Evolutionary conservation across 1,140 invertebrate genomes (phyloP), one percentile per base, ranked within the genome.

Genomic region (Sinonovacula constricta): DNA sequence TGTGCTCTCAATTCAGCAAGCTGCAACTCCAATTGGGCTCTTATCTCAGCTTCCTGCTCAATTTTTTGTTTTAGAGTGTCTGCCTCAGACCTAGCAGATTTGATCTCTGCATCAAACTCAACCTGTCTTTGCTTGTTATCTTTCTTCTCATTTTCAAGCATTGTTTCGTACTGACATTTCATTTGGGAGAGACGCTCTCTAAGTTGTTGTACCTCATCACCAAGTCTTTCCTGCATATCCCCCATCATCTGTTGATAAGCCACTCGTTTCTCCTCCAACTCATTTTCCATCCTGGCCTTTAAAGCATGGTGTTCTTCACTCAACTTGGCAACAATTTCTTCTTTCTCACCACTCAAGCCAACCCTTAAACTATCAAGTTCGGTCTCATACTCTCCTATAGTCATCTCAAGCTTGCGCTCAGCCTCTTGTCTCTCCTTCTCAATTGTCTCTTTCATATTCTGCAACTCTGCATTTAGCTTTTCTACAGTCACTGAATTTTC

Each of bases 141-240:
- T 31, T 78, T 45, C 34, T 68, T 49, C n/a, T 68, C 54, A 28
- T 54, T 69, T 69, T 78, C 63, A 49, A 78, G 51, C 14, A 62
- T 45, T 28, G 45, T 76, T n/a, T 76, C 63, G 67, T 76, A 76
- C 53, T 76, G 72, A 31, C 72, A 76, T 34, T 76, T 76, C 60
- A 79, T 63, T 60, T 74, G 57, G 3, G 79, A 75, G 56, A 80
- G 53, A 24, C 63, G 31, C 24, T 71, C 59, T 33, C 51, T 60
- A 3, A 62, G 28, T 24, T 53, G 45, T 33, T 24, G 26, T 0
- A 56, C 45, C 31, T 81, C 63, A 56, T 49, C 63, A 24, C 57
- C 65, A 7, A 75, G 39, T 31, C 74, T 59, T 33, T 80, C 67
- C 22, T 70, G 57, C 30, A 76, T 70, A 18, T 74, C 67, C 28